Conservation (phyloP, 1,140 invertebrate genomes). For the Portunus trituberculatus region DNA sequence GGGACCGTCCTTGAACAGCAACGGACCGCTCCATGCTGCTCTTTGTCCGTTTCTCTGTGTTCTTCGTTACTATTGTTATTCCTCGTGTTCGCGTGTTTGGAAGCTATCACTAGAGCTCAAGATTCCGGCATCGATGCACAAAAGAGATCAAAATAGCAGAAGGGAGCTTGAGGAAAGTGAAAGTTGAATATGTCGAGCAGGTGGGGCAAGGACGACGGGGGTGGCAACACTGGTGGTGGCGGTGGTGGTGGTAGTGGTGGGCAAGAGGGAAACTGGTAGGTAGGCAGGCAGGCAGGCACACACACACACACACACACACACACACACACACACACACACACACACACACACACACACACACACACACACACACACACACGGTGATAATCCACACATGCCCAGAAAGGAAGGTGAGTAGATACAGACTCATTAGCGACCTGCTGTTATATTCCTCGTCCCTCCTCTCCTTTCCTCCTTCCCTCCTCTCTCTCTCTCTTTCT, state of each 20-base stretch:
- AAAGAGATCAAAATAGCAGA: background rate
- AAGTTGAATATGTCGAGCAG: conserved; percentile 13
- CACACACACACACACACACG: background rate
- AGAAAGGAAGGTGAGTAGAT: no score
- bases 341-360: no score
- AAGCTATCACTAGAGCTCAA: background rate
- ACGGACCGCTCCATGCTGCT: background rate
- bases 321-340: no score
- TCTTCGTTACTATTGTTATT: background rate
- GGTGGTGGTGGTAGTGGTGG: background rate
- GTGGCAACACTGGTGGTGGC: background rate
- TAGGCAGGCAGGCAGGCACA: background rate
- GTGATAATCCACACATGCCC: background rate
- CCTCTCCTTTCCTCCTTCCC: background rate
- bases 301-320: no score
- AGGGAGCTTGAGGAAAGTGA: conserved; percentile 1
- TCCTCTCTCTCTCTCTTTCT: background rate
- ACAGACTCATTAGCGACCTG: background rate
- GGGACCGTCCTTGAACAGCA: background rate
- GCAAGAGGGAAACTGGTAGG: background rate
- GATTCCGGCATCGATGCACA: background rate
- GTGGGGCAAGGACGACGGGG: conserved; percentile 3
- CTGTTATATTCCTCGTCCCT: background rate
- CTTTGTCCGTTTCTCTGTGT: background rate
- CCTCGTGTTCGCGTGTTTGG: background rate